Base-by-base conservation (phyloP, 2,113 vertebrate genomes). In the Pedetes capensis region DNA sequence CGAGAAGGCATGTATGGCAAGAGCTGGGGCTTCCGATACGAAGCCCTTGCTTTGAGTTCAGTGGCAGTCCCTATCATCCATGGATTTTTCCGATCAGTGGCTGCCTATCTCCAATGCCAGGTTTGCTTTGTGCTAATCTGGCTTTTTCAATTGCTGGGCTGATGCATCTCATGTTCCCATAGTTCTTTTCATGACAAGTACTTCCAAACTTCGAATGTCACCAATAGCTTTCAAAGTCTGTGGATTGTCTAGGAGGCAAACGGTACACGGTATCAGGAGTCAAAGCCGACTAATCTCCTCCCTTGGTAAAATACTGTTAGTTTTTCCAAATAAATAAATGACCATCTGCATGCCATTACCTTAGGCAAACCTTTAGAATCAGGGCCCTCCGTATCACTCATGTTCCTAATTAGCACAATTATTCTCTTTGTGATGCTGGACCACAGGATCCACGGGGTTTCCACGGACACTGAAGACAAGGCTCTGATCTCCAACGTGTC, bases 261-360 rank as follows among this genome's bases (percentile, higher is more conserved):
- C 32, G 84, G 68, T 49, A 59, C 61, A 92, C 25, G 29, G 71
- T 14, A 63, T 44, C 17, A 66, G 42, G 32, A 53, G 57, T 80
- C 64, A 32, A 69, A 76, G 47, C 51, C 61, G 20, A 93, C 61
- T 64, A 74, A 55, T 85, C 37, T 59, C 72, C 4, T 82, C 69
- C 68, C 55, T 96, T 55, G 20, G 47, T 95, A 90, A 95, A 76
- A 95, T 63, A 68, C 17, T 88, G 57, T 79, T 79, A n/a, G 27
- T 83, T 90, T 96, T 95, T 95, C 71, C 94, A 96, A 95, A 91
- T 87, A 90, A 84, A 87, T 83, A 92, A 90, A 88, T 80, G 90
- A 89, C 94, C 68, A 37, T 83, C 90, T 94, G 78, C 57, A 71
- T 75, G 66, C 85, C 20, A 63, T 95, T 83, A 97, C 88, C 78